Conservation (phyloP, 2,797 vertebrate species). For the Danio albolineatus region DNA sequence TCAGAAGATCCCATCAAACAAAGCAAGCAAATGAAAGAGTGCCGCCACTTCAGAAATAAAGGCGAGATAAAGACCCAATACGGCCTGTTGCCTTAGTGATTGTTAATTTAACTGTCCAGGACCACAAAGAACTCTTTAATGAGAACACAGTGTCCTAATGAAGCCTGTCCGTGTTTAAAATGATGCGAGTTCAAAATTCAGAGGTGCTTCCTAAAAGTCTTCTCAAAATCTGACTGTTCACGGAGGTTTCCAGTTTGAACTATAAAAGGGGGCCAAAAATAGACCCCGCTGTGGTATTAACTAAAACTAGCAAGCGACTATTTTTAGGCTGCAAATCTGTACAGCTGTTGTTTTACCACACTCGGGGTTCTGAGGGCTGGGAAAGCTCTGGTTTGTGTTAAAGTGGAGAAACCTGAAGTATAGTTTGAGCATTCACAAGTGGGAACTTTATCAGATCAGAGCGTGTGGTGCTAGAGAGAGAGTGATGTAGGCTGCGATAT, state of each 20-base stretch:
- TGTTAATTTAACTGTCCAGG: not conserved
- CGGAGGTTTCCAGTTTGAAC: conserved; percentile 39
- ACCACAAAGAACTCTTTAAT: not conserved
- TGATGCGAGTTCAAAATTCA: conserved; percentile 11
- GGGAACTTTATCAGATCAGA: conserved; percentile 5
- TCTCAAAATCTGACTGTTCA: conserved; percentile 15
- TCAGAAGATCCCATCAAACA: not conserved
- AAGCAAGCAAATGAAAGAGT: not conserved
- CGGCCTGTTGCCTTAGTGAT: not conserved
- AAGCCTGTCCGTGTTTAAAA: not conserved
- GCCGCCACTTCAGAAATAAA: not conserved
- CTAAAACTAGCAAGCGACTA: conserved; percentile 61
- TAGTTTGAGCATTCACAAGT: not conserved
- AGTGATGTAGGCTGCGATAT: not conserved
- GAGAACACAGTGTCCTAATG: not conserved
- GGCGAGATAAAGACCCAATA: not conserved
- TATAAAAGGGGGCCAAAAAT: conserved; percentile 50
- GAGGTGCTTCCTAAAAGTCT: not conserved
- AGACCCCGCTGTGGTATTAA: conserved; percentile 55
- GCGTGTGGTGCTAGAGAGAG: not conserved
- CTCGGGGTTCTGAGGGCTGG: conserved; percentile 26
- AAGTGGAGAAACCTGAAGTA: not conserved
- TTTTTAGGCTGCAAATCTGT: conserved; percentile 61
- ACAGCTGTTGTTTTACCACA: conserved; percentile 63
- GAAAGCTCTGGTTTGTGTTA: conserved; percentile 24